A percentile compares a stretch with the other conserved stretches of the same genome.
Conservation (phyloP, 2,113 vertebrate species). For the Rattus rattus region DNA sequence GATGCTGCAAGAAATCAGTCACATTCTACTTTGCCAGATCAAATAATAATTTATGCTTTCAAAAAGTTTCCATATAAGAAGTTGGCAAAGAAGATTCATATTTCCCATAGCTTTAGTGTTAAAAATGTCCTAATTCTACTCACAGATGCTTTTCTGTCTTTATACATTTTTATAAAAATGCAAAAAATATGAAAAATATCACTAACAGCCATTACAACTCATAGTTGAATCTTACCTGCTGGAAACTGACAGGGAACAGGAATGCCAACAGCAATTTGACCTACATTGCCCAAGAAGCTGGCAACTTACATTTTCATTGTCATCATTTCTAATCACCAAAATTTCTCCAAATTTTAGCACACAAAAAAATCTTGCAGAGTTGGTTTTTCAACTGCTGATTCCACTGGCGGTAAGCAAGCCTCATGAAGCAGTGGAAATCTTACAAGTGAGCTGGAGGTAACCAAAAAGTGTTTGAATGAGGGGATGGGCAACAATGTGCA, state of each 20-base stretch:
- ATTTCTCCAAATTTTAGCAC: neutral
- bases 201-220: slow-evolving; percentile 12
- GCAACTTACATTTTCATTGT: neutral
- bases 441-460: neutral
- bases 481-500: neutral
- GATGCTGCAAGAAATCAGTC: slow-evolving; percentile 17
- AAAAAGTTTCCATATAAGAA: neutral
- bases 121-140: slow-evolving; percentile 3
- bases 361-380: neutral
- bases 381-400: neutral
- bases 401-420: neutral
- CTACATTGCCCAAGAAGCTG: slow-evolving; percentile 29
- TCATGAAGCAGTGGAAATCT: neutral
- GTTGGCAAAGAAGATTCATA: slow-evolving; percentile 4
- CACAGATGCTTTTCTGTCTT: slow-evolving; percentile 25
- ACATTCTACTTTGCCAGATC: slow-evolving; percentile 14
- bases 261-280: neutral
- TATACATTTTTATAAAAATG: slow-evolving; percentile 47
- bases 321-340: slow-evolving; percentile 25
- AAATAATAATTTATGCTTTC: slow-evolving; percentile 38
- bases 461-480: neutral
- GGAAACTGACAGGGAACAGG: slow-evolving; percentile 33
- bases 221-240: neutral
- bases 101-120: neutral
- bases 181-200: slow-evolving; percentile 30